Percentiles rank a stretch among this genome's conserved stretches.
Evolutionary conservation across 2,888 invertebrate genomes (phyloP).

Genomic region (Harpalus rubripes): DNA sequence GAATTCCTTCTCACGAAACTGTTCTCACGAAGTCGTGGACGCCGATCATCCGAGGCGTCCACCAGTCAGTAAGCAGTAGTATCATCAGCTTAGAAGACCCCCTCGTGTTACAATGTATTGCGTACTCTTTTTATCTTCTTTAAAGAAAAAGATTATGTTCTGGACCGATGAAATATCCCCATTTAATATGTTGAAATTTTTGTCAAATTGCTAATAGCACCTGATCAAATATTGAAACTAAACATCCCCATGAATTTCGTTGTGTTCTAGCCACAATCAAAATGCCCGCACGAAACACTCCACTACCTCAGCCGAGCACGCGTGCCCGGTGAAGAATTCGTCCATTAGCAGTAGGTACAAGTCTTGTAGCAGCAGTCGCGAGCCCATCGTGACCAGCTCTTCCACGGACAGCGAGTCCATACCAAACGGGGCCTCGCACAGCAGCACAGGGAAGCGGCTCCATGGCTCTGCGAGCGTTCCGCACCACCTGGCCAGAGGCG

Average conservation of each 20-base stretch:
- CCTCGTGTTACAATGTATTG: too few relatives aligned
- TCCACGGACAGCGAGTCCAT: constrained; percentile 72
- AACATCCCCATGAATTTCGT: neutral
- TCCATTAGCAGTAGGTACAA: constrained; percentile 66
- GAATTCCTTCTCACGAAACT: too few relatives aligned
- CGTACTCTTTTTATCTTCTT: too few relatives aligned
- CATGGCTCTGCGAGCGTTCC: constrained; percentile 84
- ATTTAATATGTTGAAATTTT: too few relatives aligned
- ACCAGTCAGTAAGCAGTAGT: too few relatives aligned
- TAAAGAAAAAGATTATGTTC: too few relatives aligned
- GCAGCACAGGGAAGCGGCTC: constrained; percentile 79
- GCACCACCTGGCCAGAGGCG: constrained; percentile 80
- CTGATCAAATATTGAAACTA: too few relatives aligned
- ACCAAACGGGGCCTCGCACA: constrained; percentile 73
- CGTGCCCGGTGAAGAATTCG: constrained; percentile 60
- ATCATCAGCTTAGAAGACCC: too few relatives aligned
- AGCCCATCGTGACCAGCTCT: constrained; percentile 70
- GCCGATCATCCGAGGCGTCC: too few relatives aligned
- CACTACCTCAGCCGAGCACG: constrained; percentile 25
- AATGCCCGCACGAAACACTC: constrained; percentile 18
- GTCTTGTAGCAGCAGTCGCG: constrained; percentile 37
- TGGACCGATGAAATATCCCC: too few relatives aligned
- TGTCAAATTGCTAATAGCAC: too few relatives aligned
- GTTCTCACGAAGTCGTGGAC: too few relatives aligned
- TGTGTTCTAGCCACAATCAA: constrained; percentile 53